A percentile compares a stretch with the other conserved stretches of the same genome.
phyloP scores from a whole-genome alignment of 1,140 invertebrate species.

The Amyelois transitella region DNA sequence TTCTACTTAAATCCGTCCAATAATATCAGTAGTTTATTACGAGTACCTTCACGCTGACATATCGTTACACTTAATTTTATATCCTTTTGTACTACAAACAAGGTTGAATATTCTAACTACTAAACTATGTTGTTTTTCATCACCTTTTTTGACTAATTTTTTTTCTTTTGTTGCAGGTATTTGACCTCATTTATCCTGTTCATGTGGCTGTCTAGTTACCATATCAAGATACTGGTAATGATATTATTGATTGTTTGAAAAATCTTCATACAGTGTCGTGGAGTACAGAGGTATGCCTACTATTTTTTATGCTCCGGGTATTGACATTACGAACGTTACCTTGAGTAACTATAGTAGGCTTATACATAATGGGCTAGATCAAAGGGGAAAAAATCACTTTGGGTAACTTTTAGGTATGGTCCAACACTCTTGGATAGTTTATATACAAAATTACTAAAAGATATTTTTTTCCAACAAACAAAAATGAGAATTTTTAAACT shows the following conservation, averaged over 20 bases:
- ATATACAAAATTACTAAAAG: too few relatives aligned
- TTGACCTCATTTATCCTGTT: slow-evolving; percentile 33
- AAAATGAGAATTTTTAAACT: too few relatives aligned
- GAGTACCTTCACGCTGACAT: too few relatives aligned
- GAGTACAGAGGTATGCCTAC: not conserved
- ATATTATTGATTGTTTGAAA: not conserved
- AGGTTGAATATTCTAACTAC: not conserved
- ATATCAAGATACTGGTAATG: not conserved
- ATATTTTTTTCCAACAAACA: too few relatives aligned
- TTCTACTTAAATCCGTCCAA: too few relatives aligned
- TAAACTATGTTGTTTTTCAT: not conserved
- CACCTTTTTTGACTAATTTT: not conserved
- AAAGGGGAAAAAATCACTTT: too few relatives aligned
- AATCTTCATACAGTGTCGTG: not conserved
- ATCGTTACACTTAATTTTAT: too few relatives aligned
- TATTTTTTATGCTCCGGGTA: not conserved
- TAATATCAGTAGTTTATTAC: too few relatives aligned
- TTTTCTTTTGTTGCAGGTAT: slow-evolving; percentile 58
- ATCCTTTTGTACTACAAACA: not conserved
- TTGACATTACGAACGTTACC: not conserved
- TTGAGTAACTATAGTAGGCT: too few relatives aligned
- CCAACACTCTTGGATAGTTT: too few relatives aligned
- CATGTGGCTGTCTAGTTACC: not conserved
- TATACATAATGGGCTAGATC: too few relatives aligned
- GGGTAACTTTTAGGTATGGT: too few relatives aligned